Base-by-base conservation (phyloP, 2,888 invertebrate species). In the Polyommatus icarus region DNA sequence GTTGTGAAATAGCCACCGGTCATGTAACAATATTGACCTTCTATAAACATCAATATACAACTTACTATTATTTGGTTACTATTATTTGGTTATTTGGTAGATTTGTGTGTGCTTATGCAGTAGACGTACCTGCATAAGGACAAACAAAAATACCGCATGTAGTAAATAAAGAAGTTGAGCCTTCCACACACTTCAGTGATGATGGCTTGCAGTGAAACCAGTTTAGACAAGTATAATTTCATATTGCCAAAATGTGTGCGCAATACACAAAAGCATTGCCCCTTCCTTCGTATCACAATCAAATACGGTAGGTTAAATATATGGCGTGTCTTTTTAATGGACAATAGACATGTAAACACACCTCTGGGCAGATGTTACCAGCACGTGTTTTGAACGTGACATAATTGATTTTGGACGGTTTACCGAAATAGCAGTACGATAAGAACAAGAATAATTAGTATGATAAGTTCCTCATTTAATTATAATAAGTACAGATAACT, bases 1-100 rank as follows among this genome's bases (percentile, higher is more conserved):
- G 72, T 72, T 72, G 72, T 76, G 76, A 76, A 76, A 79, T 77
- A 77, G 29, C 29, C 15, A 67, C 29, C 29, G 67, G 67, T 12
- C 61, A 24, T 29, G 67, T 29, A 67, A 29, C 29, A 20, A 61
- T 61, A 15, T 29, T 15, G 67, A 15, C 67, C 29, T 24, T 61
- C 29, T 29, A 15, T 20, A 15, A 67, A 67, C 67, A 67, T 12
- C 12, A 15, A 29, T 29, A 50, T 15, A 50, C 3, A 4, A 5
- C 67, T 12, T 10, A 67, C 6, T n/a, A n/a, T n/a, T n/a, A n/a
- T n/a, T n/a, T n/a, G n/a, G n/a, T n/a, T n/a, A n/a, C n/a, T n/a
- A n/a, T n/a, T n/a, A n/a, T n/a, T n/a, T n/a, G n/a, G 8, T 7
- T 24, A 59, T 24, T 24, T 24, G 20, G 24, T 61, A 61, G 7